Conservation (phyloP, 2,797 vertebrate species). For the Uromys caudimaculatus region DNA sequence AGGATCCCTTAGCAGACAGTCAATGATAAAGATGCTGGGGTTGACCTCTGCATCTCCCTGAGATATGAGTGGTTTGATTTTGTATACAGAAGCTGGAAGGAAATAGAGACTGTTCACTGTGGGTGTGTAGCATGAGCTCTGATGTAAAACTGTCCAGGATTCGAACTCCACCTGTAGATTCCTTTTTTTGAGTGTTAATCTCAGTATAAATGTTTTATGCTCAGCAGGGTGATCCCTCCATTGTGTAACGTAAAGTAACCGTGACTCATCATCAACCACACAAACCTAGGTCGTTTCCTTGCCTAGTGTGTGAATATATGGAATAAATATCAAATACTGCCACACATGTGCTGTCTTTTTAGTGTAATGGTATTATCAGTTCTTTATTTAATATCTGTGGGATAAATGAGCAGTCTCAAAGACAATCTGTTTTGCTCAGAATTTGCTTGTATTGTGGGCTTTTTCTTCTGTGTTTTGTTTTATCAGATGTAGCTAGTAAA, state of each 20-base stretch:
- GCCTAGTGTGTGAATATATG: background rate
- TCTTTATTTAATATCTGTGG: constrained; percentile 23
- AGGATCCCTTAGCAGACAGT: background rate
- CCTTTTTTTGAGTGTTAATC: background rate
- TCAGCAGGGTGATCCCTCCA: background rate
- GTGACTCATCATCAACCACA: fast-evolving
- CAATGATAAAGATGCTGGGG: background rate
- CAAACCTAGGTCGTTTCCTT: background rate
- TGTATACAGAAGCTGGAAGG: background rate
- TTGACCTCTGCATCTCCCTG: too few relatives aligned
- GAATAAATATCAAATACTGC: background rate
- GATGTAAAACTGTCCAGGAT: background rate
- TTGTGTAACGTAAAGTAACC: background rate
- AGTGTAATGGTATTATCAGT: background rate
- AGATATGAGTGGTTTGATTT: background rate
- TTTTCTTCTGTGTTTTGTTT: background rate
- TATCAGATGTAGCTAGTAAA: background rate
- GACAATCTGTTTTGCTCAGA: background rate
- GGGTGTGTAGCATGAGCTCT: background rate
- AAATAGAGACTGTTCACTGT: background rate
- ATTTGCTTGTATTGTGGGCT: background rate
- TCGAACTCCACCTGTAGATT: background rate
- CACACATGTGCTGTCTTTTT: background rate
- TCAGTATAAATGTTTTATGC: background rate
- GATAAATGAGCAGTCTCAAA: background rate